These are phyloP conservation scores for Pogonophryne albipinna DNA, from an alignment of 2,797 vertebrate species.

Conservation along the genomic window DNA sequence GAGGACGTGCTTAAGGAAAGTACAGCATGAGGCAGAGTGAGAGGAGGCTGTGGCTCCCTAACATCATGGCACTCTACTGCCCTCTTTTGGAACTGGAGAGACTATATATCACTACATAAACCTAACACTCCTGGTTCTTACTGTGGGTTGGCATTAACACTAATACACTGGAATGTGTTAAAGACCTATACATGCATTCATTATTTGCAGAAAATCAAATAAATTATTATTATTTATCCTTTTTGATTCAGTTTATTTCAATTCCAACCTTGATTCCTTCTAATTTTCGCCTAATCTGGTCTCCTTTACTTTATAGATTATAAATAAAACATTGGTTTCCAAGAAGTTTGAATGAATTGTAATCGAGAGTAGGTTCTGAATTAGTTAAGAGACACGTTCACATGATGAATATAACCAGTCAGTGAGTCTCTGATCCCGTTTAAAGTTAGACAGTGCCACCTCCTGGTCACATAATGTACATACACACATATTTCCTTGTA, in stretches of 20 bases:
- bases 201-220: too few species aligned
- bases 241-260: neutral
- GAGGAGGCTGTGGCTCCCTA: neutral
- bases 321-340: neutral
- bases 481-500: neutral
- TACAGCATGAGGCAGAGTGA: conserved; percentile 19
- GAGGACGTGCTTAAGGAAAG: conserved; percentile 44
- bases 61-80: conserved; percentile 72
- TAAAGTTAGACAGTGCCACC: conserved; percentile 53
- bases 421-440: neutral
- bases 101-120: neutral
- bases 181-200: neutral
- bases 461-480: conserved; percentile 45
- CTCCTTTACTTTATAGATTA: neutral
- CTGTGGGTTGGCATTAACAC: neutral
- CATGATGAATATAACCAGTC: neutral
- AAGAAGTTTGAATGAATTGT: neutral
- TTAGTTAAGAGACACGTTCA: neutral
- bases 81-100: conserved; percentile 67
- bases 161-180: neutral
- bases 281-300: too few species aligned
- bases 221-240: neutral
- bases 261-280: too few species aligned
- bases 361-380: neutral
- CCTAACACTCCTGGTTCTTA: neutral